phyloP scores from a whole-genome alignment of 2,113 vertebrate species.

The Poeciliopsis prolifica region DNA sequence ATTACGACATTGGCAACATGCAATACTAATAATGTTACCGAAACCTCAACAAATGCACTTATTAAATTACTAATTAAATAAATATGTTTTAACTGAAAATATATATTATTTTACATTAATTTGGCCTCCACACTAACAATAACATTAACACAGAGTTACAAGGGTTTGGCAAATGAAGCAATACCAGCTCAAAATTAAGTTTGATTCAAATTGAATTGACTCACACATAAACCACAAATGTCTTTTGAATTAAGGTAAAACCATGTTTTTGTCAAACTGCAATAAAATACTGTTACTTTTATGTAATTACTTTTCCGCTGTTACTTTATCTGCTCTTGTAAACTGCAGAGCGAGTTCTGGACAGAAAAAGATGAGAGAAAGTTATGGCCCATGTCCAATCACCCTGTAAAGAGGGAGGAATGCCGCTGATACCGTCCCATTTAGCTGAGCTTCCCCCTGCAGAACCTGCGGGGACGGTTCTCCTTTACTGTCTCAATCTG shows the following conservation, averaged over 20 bases:
- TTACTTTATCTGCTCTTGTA: slow-evolving; percentile 54
- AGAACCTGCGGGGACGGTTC: slow-evolving; percentile 34
- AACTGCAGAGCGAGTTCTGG: slow-evolving; percentile 58
- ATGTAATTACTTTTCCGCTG: slow-evolving; percentile 49
- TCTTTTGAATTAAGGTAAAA: slow-evolving; percentile 1
- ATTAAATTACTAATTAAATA: no score
- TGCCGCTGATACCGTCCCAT: slow-evolving; percentile 65
- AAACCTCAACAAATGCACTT: no score
- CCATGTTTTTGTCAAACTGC: slow-evolving; percentile 33
- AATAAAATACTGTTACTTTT: slow-evolving; percentile 57
- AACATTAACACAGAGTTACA: background rate
- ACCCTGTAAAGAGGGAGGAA: slow-evolving; percentile 65
- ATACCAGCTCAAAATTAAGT: background rate
- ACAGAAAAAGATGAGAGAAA: slow-evolving; percentile 59
- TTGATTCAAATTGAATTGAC: background rate
- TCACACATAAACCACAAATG: background rate
- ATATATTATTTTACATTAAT: no score
- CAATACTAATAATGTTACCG: no score
- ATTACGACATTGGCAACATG: no score
- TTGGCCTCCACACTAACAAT: background rate
- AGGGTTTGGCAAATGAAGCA: background rate
- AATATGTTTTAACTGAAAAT: no score
- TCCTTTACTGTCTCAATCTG: slow-evolving; percentile 76
- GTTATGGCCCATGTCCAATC: slow-evolving; percentile 76
- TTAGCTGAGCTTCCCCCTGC: slow-evolving; percentile 63